Evolutionary conservation across 1,140 invertebrate genomes (phyloP), one percentile per base, ranked within the genome.

Genomic region (Melanaphis sacchari): DNA sequence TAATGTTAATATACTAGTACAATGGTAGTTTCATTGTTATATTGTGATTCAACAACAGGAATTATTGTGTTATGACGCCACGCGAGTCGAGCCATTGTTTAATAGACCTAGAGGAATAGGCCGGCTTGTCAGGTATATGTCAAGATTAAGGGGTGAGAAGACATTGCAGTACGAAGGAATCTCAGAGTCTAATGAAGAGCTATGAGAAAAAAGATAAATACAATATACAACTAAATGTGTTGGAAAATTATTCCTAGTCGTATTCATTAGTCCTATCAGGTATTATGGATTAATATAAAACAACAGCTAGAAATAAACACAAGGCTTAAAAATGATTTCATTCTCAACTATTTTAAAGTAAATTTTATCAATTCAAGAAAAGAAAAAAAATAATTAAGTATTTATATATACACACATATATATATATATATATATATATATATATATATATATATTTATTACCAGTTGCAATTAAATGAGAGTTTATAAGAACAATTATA

Each of bases 81-180:
- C 31, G 84, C 31, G 84, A 43, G 40, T 85, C 41, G 11, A 21
- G 85, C 85, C 22, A 76, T 88, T 88, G 85, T 88, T 31, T 88
- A 88, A 46, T 46, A 46, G 43, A 88, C 43, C 41, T 49, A 88
- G 85, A 88, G 49, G 85, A 87, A 88, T 88, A 88, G 85, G 31
- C 41, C 36, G 85, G 31, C 41, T 88, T n/a, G 85, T 88, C 85
- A n/a, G 85, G 85, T 46, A 22, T 87, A 46, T 87, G 84, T 87
- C 41, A 88, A 46, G 85, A 49, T 88, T 88, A 88, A n/a, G n/a
- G 43, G 41, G 31, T 0, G 59, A 76, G 4, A 15, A 46, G 11
- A 46, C 85, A 9, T 49, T 49, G 31, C 31, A n/a, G 26, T 24
- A 0, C 59, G 59, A 84, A 40, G 43, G 18, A 88, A 88, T 88